Evolutionary conservation across 2,888 invertebrate species (phyloP).

Genomic region (Plagiodera versicolora): DNA sequence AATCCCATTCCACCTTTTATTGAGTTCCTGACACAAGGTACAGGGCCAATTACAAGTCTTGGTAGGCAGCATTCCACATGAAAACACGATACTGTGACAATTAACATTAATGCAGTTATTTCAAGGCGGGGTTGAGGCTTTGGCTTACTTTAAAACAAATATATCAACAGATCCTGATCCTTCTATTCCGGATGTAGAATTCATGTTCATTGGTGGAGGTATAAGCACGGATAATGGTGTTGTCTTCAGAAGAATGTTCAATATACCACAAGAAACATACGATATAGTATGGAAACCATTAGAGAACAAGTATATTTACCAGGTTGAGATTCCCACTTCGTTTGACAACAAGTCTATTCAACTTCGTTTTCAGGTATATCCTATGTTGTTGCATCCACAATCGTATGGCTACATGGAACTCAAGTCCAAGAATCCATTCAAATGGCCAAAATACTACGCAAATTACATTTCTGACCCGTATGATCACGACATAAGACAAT

Average conservation of each 20-base stretch:
- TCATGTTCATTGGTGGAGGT: slow-evolving; percentile 64
- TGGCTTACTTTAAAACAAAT: slow-evolving; percentile 64
- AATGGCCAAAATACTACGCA: slow-evolving; percentile 72
- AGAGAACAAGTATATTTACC: slow-evolving; percentile 47
- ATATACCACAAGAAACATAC: slow-evolving; percentile 61
- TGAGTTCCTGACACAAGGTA: slow-evolving; percentile 54
- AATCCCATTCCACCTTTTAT: slow-evolving; percentile 45
- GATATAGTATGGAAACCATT: slow-evolving; percentile 60
- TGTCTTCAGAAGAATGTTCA: slow-evolving; percentile 51
- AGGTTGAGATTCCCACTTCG: slow-evolving; percentile 19
- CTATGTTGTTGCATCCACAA: slow-evolving; percentile 71
- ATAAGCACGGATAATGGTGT: slow-evolving; percentile 43
- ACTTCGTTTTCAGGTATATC: slow-evolving; percentile 56
- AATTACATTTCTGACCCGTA: slow-evolving; percentile 74
- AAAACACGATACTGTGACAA: no score
- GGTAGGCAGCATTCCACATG: slow-evolving; percentile 12
- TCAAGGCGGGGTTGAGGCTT: slow-evolving; percentile 60
- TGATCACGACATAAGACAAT: slow-evolving; percentile 54
- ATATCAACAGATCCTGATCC: slow-evolving; percentile 58
- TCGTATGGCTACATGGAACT: slow-evolving; percentile 69
- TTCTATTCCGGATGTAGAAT: slow-evolving; percentile 68
- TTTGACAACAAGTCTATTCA: background rate
- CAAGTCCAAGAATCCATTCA: slow-evolving; percentile 69
- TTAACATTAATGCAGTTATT: background rate
- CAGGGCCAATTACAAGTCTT: slow-evolving; percentile 58